These are phyloP conservation scores for Gerris buenoi DNA, from an alignment of 1,140 invertebrate species.

Conservation along the genomic window DNA sequence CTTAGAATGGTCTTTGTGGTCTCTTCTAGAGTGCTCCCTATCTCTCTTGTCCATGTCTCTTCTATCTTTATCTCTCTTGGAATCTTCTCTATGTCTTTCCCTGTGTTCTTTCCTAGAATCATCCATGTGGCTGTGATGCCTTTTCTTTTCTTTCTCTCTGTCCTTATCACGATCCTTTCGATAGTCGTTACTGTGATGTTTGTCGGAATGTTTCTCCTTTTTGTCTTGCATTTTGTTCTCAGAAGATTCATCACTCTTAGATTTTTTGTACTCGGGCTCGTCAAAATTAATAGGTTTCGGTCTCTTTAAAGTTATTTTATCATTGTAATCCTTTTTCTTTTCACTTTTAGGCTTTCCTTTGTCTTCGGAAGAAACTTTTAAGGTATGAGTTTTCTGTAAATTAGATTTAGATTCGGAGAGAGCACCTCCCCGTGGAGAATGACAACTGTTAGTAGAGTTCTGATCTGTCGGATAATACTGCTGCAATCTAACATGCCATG, in stretches of 20 bases:
- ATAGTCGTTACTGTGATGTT: too few relatives aligned
- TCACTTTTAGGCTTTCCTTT: background rate
- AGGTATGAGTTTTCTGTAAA: slow-evolving; percentile 2
- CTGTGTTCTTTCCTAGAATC: background rate
- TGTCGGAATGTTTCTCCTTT: background rate
- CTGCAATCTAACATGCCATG: slow-evolving; percentile 86
- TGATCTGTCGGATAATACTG: slow-evolving; percentile 64
- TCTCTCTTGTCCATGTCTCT: background rate
- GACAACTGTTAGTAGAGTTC: background rate
- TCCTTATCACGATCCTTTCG: background rate
- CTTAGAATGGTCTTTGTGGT: background rate
- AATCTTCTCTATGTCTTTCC: background rate
- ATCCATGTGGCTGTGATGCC: background rate
- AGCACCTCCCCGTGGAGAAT: slow-evolving; percentile 7
- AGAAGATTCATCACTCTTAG: background rate
- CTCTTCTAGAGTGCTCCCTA: background rate
- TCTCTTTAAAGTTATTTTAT: background rate
- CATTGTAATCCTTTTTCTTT: slow-evolving; percentile 1
- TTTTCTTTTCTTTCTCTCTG: background rate
- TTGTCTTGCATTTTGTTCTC: background rate
- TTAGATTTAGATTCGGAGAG: slow-evolving; percentile 7
- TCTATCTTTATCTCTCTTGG: background rate
- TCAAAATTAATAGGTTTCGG: background rate
- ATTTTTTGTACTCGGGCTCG: background rate
- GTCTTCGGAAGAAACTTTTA: background rate